A percentile compares a stretch with the other conserved stretches of the same genome.
These are phyloP conservation scores for Hassar affinis DNA, from an alignment of 2,113 vertebrate genomes.

Conservation along the genomic window DNA sequence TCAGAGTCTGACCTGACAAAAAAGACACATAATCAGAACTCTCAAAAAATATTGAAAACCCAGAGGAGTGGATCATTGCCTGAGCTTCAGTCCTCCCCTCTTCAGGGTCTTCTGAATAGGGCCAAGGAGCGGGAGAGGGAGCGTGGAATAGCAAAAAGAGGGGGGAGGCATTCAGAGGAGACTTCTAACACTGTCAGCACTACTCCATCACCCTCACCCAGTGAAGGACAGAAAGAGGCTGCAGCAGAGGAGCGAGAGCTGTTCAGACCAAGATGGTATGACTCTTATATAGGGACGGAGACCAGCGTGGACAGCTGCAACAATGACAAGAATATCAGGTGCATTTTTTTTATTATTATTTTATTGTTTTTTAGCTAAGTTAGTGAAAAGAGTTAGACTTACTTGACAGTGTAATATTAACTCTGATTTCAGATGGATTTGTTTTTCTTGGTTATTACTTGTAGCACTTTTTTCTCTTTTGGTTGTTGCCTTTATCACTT, in stretches of 20 bases:
- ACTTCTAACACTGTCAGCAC: conserved; percentile 40
- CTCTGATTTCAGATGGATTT: neutral
- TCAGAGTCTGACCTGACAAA: conserved; percentile 53
- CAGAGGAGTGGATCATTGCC: conserved; percentile 64
- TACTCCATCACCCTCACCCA: conserved; percentile 50
- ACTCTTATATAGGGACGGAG: conserved; percentile 64
- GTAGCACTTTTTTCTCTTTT: neutral
- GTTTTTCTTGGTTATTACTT: neutral
- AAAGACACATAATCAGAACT: neutral
- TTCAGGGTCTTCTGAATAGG: conserved; percentile 62
- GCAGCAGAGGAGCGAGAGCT: conserved; percentile 60
- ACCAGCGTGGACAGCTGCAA: conserved; percentile 66
- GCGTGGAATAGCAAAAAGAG: conserved; percentile 43
- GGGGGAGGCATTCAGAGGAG: neutral
- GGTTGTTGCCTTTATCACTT: neutral
- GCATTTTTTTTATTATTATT: neutral
- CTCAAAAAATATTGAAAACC: conserved; percentile 52
- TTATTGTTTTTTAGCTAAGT: neutral
- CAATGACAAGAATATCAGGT: conserved; percentile 65
- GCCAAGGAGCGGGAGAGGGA: conserved; percentile 61
- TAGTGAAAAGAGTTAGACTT: neutral
- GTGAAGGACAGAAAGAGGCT: conserved; percentile 56
- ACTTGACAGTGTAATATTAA: neutral
- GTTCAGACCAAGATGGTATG: conserved; percentile 42
- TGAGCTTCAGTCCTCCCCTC: conserved; percentile 39